Evolutionary conservation across 2,888 invertebrate species (phyloP).

Genomic region (Drosophila borborema): DNA sequence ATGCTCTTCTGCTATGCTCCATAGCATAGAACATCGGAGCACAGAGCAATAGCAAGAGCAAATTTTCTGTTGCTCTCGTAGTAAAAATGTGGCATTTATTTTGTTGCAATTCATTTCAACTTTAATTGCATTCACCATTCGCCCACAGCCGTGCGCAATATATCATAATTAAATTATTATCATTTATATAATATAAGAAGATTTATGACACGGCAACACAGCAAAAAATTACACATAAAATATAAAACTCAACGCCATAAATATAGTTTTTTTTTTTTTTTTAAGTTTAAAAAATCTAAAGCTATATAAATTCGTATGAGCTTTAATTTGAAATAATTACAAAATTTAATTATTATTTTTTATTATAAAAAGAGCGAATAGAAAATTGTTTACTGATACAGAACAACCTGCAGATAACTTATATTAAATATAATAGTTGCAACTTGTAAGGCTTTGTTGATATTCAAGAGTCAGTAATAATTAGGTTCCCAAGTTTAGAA

Average conservation of each 20-base stretch:
- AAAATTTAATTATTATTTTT: neutral
- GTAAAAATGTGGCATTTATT: constrained; percentile 51
- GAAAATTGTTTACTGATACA: neutral
- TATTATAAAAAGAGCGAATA: neutral
- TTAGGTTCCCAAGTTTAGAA: no score
- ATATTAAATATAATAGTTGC: neutral
- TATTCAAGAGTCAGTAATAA: neutral
- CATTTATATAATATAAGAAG: constrained; percentile 13
- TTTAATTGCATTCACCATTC: constrained; percentile 56
- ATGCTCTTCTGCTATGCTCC: no score
- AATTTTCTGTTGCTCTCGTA: no score
- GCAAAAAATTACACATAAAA: constrained; percentile 1
- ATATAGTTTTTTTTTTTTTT: neutral
- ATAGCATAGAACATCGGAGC: no score
- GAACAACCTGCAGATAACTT: neutral
- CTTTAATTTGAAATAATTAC: neutral
- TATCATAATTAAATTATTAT: constrained; percentile 28
- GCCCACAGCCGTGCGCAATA: neutral
- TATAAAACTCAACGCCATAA: neutral
- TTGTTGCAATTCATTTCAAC: constrained; percentile 31
- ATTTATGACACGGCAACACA: neutral
- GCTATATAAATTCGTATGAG: neutral
- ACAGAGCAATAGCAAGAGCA: no score
- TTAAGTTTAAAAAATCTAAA: neutral
- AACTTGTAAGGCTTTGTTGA: neutral